These are phyloP conservation scores for Zootoca vivipara DNA, from an alignment of 2,113 vertebrate genomes.

Conservation along the genomic window DNA sequence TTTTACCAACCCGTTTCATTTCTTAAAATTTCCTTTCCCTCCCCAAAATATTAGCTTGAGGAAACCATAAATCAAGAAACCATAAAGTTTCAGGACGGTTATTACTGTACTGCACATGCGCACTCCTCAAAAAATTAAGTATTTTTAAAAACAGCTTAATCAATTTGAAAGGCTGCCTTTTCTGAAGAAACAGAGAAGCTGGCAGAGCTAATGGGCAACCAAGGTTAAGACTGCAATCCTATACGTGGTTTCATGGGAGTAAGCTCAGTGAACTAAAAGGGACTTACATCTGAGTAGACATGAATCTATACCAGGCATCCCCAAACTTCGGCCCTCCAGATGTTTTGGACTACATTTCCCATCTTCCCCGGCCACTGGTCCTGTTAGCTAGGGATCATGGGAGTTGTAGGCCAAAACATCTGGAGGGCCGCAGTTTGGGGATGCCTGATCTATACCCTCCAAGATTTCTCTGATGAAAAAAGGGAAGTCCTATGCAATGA, in stretches of 20 bases:
- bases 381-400: no score
- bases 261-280: neutral
- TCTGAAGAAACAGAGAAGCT: neutral
- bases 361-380: no score
- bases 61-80: slow-evolving; percentile 15
- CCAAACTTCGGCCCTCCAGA: no score
- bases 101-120: neutral
- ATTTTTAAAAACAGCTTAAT: neutral
- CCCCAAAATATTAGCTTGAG: slow-evolving; percentile 8
- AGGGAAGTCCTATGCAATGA: neutral
- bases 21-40: slow-evolving; percentile 1
- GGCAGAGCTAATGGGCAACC: no score
- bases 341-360: no score
- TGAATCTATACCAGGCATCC: neutral
- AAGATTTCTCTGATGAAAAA: no score
- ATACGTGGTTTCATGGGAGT: neutral
- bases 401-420: no score
- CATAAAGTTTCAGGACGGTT: slow-evolving; percentile 22
- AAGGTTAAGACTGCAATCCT: neutral
- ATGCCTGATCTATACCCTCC: neutral
- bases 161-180: neutral
- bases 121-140: neutral
- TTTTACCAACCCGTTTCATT: slow-evolving; percentile 8
- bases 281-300: neutral
- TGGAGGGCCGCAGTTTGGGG: no score